Conservation (phyloP, 1,140 invertebrate genomes). For the Calycopis cecrops region DNA sequence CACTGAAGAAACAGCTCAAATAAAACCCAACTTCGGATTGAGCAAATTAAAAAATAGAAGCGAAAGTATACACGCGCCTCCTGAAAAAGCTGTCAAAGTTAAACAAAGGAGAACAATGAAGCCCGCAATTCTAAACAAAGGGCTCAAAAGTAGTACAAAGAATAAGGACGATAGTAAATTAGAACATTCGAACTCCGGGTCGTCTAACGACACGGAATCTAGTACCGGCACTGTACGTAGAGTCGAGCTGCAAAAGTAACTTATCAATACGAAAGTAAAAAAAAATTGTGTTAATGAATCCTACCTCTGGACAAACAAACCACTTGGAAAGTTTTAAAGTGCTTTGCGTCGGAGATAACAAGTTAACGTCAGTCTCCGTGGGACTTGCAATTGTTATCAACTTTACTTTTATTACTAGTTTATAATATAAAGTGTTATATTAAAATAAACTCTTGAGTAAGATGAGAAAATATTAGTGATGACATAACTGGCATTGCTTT, state of each 20-base stretch:
- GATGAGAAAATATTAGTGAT: neutral
- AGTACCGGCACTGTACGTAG: conserved; percentile 71
- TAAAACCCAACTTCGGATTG: conserved; percentile 63
- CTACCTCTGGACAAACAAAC: conserved; percentile 3
- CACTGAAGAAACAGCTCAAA: conserved; percentile 59
- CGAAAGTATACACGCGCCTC: conserved; percentile 60
- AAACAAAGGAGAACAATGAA: conserved; percentile 51
- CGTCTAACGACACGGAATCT: conserved; percentile 70
- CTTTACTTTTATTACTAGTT: neutral
- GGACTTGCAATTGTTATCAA: neutral
- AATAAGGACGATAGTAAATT: conserved; percentile 48
- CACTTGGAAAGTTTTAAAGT: conserved; percentile 2
- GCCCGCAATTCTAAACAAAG: conserved; percentile 45
- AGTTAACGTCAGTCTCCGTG: neutral
- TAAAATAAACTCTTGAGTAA: neutral
- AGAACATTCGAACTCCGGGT: conserved; percentile 70
- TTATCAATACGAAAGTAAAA: neutral
- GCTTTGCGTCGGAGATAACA: conserved; percentile 4
- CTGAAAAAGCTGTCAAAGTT: conserved; percentile 57
- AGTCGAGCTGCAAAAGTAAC: conserved; percentile 40
- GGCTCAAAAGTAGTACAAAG: conserved; percentile 39
- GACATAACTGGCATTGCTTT: neutral
- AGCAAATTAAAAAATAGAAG: conserved; percentile 61
- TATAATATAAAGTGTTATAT: neutral
- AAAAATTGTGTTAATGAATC: neutral